Conservation (phyloP, 64 coral and sea anemone genomes). For the Porites lutea region DNA sequence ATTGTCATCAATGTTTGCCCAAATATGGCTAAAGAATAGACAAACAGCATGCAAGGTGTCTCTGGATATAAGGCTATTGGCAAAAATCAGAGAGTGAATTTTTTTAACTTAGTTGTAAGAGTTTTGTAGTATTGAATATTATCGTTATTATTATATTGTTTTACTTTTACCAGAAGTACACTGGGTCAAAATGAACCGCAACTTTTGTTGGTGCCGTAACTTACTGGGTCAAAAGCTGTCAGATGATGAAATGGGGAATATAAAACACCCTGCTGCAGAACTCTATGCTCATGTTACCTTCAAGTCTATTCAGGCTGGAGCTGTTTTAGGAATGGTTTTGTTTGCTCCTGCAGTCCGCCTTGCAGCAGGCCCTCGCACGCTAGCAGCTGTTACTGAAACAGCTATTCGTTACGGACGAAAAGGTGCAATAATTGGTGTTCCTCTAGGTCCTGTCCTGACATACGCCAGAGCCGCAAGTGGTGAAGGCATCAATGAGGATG, state of each 20-base stretch:
- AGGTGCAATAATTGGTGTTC: constrained; percentile 62
- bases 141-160: background rate
- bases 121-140: no score
- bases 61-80: no score
- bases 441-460: constrained; percentile 65
- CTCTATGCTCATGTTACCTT: constrained; percentile 63
- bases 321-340: constrained; percentile 50
- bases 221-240: constrained; percentile 56
- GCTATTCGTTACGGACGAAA: constrained; percentile 62
- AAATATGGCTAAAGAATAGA: no score
- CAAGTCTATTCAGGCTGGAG: constrained; percentile 70
- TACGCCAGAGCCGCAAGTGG: constrained; percentile 37
- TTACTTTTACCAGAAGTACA: background rate
- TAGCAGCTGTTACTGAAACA: constrained; percentile 48
- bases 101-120: no score
- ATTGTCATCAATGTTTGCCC: no score
- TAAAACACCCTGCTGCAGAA: constrained; percentile 42
- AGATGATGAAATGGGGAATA: constrained; percentile 68
- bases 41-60: no score
- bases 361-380: constrained; percentile 45
- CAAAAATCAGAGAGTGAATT: no score
- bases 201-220: constrained; percentile 60
- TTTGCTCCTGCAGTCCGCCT: constrained; percentile 62
- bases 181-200: constrained; percentile 3
- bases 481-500: constrained; percentile 59